Evolutionary conservation across 2,888 invertebrate species (phyloP).

Genomic region (Xanthia icteritia): DNA sequence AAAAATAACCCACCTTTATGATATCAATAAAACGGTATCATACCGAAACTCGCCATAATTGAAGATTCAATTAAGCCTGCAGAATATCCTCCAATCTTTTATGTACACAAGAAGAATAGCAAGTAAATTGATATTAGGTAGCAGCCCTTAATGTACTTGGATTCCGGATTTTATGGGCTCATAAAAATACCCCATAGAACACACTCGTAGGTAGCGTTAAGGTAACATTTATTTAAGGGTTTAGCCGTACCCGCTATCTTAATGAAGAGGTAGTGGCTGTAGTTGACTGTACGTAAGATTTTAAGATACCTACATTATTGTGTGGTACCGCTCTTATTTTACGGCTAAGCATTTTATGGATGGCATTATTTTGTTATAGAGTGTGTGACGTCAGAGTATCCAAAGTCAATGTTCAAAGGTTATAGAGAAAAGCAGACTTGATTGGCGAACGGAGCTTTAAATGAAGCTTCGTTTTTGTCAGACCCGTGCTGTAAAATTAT

Average conservation of each 20-base stretch:
- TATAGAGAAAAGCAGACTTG: not conserved
- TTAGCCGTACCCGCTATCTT: conserved; percentile 42
- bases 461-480: not conserved
- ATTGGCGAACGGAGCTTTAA: not conserved
- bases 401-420: not conserved
- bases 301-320: conserved; percentile 26
- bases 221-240: conserved; percentile 64
- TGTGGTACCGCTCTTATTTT: conserved; percentile 34
- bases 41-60: conserved; percentile 56
- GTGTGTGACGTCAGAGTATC: not conserved
- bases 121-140: conserved; percentile 66
- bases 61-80: conserved; percentile 58
- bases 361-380: not conserved
- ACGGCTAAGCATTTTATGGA: conserved; percentile 14
- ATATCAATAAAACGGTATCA: conserved; percentile 57
- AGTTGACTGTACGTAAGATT: conserved; percentile 39
- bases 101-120: conserved; percentile 57
- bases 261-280: conserved; percentile 59
- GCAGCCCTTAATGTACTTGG: conserved; percentile 59
- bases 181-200: conserved; percentile 67
- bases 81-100: conserved; percentile 58
- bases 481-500: not conserved
- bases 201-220: conserved; percentile 61
- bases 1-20: conserved; percentile 55
- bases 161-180: conserved; percentile 63